A percentile compares a stretch with the other conserved stretches of the same genome.
phyloP scores from a whole-genome alignment of 2,888 invertebrate genomes.

The Cheilosia grossa region DNA sequence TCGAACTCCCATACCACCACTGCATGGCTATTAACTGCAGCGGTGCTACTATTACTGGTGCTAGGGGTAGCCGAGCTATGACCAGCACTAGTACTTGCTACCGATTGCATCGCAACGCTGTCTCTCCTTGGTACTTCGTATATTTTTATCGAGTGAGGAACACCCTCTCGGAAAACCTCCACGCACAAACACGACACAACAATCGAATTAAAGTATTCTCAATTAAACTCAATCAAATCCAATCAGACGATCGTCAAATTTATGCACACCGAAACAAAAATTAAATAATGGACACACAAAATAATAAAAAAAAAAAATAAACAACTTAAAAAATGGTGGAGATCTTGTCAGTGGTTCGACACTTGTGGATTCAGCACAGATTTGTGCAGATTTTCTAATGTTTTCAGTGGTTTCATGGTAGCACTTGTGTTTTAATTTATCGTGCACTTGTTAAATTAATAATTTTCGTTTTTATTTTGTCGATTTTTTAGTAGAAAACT shows the following conservation, averaged over 20 bases:
- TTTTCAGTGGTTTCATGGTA: slow-evolving; percentile 54
- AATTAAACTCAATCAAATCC: slow-evolving; percentile 73
- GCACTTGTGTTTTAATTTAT: slow-evolving; percentile 38
- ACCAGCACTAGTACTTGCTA: slow-evolving; percentile 70
- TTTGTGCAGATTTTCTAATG: slow-evolving; percentile 60
- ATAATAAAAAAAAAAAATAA: slow-evolving; percentile 63
- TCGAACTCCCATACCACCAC: slow-evolving; percentile 84
- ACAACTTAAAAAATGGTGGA: slow-evolving; percentile 75
- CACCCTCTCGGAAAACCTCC: slow-evolving; percentile 40
- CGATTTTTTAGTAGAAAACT: slow-evolving; percentile 43
- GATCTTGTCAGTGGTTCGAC: slow-evolving; percentile 67
- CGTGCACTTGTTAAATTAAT: slow-evolving; percentile 25
- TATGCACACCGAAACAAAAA: slow-evolving; percentile 40
- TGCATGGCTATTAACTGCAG: slow-evolving; percentile 79
- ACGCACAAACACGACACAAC: slow-evolving; percentile 48
- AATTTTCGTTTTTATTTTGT: slow-evolving; percentile 32
- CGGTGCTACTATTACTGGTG: slow-evolving; percentile 27
- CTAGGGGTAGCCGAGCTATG: slow-evolving; percentile 69
- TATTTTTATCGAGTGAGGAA: slow-evolving; percentile 8
- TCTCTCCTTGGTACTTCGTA: slow-evolving; percentile 1
- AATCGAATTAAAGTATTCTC: slow-evolving; percentile 50
- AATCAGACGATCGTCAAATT: slow-evolving; percentile 59
- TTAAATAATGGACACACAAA: slow-evolving; percentile 33
- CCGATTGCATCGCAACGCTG: slow-evolving; percentile 61
- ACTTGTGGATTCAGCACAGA: slow-evolving; percentile 71